A percentile compares a stretch with the other conserved stretches of the same genome.
Evolutionary conservation across 2,888 invertebrate species (phyloP).

Genomic region (Parascotia fuliginaria): DNA sequence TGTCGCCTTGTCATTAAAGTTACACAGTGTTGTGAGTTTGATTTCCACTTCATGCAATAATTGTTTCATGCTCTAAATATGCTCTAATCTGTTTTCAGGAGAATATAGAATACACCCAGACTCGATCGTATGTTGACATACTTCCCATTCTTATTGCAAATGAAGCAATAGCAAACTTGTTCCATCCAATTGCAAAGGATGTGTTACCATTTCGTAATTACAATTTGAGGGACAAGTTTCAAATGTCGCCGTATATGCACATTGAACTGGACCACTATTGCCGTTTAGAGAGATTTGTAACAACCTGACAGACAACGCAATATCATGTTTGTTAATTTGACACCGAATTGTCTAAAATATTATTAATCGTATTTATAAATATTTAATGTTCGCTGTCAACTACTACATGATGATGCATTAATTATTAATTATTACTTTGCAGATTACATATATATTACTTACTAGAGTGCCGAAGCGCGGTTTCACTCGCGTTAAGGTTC

Average conservation of each 20-base stretch:
- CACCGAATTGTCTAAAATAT: not conserved
- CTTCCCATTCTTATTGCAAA: conserved; percentile 11
- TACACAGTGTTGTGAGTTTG: too few species aligned
- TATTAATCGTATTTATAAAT: not conserved
- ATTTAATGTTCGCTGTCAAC: not conserved
- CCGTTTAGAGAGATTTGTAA: conserved; percentile 25
- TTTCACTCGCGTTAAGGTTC: too few species aligned
- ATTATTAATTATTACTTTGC: not conserved
- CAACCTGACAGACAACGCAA: conserved; percentile 26
- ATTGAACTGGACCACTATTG: conserved; percentile 56
- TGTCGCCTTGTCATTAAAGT: too few species aligned
- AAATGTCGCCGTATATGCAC: conserved; percentile 57
- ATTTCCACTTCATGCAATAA: too few species aligned
- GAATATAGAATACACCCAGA: too few species aligned
- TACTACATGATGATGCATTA: not conserved
- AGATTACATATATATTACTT: too few species aligned
- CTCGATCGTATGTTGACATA: not conserved
- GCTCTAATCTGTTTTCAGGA: too few species aligned
- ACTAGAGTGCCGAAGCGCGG: too few species aligned
- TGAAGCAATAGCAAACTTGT: conserved; percentile 18
- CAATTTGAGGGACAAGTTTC: conserved; percentile 58
- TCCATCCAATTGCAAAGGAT: conserved; percentile 37
- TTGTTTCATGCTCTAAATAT: too few species aligned
- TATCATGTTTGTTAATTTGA: conserved; percentile 14
- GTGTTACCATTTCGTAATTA: conserved; percentile 37